phyloP scores from a whole-genome alignment of 1,140 invertebrate species.

The Linepithema humile region DNA sequence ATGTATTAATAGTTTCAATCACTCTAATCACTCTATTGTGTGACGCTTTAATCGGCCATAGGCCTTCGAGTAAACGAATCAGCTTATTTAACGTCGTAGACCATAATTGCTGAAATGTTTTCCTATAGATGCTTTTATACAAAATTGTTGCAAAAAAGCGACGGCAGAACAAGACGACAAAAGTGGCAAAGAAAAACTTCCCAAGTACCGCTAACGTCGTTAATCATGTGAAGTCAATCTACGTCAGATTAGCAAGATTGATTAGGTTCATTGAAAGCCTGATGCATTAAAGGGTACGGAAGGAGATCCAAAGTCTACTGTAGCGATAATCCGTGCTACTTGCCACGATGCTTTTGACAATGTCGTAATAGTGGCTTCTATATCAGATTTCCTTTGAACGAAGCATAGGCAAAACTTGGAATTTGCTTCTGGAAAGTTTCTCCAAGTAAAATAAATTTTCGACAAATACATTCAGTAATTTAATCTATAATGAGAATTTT shows the following conservation, averaged over 20 bases:
- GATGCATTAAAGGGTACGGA: constrained; percentile 31
- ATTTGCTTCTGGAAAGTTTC: not conserved
- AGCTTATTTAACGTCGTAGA: constrained; percentile 39
- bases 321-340: constrained; percentile 10
- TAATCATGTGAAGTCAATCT: constrained; percentile 52
- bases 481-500: not conserved
- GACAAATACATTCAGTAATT: not conserved
- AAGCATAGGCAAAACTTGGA: not conserved
- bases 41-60: not conserved
- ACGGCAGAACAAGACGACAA: not conserved
- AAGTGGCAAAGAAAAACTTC: constrained; percentile 41
- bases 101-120: constrained; percentile 27
- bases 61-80: constrained; percentile 33
- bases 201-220: constrained; percentile 17
- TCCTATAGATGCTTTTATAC: no score
- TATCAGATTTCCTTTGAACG: not conserved
- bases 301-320: constrained; percentile 16
- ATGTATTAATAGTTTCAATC: constrained; percentile 35
- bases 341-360: not conserved
- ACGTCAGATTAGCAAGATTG: constrained; percentile 56
- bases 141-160: constrained; percentile 6
- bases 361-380: not conserved
- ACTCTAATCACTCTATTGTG: not conserved
- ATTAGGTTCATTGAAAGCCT: constrained; percentile 39
- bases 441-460: not conserved